Evolutionary conservation across 37 sponge, comb jelly and placozoan genomes (phyloP), one percentile per base, ranked within the genome.

Genomic region (Sycon ciliatum): DNA sequence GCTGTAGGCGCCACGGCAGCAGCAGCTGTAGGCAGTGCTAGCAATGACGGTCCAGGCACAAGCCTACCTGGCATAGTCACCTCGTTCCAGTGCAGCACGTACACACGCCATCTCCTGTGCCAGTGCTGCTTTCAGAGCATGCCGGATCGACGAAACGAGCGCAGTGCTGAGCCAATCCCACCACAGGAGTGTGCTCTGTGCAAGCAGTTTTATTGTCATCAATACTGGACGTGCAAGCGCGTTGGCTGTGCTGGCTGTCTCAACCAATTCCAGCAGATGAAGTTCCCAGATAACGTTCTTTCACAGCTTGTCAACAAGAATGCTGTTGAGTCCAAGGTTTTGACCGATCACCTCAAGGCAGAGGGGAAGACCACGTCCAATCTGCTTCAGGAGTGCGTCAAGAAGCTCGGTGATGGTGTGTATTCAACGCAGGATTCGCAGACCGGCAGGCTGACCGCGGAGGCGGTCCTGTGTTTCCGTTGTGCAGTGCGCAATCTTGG

Each of bases 71-170:
- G 80, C 22, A 65, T 32, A 35, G 91, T 89, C 46, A 49, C 86
- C 11, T 68, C 81, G 31, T 93, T 90, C 57, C 61, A 46, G 65
- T 93, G 95, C 55, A 89, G 95, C 70, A n/a, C n/a, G n/a, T n/a
- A n/a, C n/a, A n/a, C n/a, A n/a, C n/a, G n/a, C n/a, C 95, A 93
- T 36, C 46, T 89, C 11, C 67, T 83, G 31, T 93, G 95, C 57
- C 61, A 46, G 65, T 93, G 95, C 55, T 93, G 95, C 70, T 3
- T 73, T 7, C 79, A 78, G 60, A 81, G 77, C 42, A 89, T 93
- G 95, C 90, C 95, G 7, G 71, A 80, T n/a, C 22, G 56, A 55
- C 22, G 24, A 1, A 55, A 3, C 56, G 22, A 27, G 1, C 56
- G 3, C 4, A 55, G 1, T 26, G 26, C 26, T 23, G 6, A 22